A percentile compares a stretch with the other conserved stretches of the same genome.
Evolutionary conservation across 2,888 invertebrate species (phyloP).

Genomic region (Meghimatium bilineatum): DNA sequence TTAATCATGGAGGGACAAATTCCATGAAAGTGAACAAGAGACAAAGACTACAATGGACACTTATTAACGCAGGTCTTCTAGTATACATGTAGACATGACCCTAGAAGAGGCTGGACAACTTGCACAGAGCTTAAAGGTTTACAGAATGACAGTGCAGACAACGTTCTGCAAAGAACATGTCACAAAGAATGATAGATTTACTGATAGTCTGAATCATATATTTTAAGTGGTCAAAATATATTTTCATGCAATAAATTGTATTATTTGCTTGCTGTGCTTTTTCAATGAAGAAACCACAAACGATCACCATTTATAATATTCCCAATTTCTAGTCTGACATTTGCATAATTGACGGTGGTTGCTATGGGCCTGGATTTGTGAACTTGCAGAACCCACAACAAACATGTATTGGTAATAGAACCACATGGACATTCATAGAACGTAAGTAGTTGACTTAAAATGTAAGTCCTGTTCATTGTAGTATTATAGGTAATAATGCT

Average conservation of each 20-base stretch:
- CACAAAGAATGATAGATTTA: too few relatives aligned
- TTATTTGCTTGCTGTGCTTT: neutral
- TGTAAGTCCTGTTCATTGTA: neutral
- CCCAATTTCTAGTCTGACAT: constrained; percentile 55
- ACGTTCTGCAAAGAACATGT: too few relatives aligned
- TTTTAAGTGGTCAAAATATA: neutral
- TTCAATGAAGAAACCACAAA: neutral
- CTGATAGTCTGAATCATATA: too few relatives aligned
- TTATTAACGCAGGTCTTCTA: too few relatives aligned
- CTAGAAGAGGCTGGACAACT: too few relatives aligned
- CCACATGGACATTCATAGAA: constrained; percentile 53
- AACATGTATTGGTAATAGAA: constrained; percentile 52
- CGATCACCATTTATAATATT: neutral
- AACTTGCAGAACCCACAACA: constrained; percentile 51
- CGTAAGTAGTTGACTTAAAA: constrained; percentile 50
- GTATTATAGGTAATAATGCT: neutral
- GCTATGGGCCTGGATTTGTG: constrained; percentile 59
- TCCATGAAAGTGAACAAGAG: too few relatives aligned
- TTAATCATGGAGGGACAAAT: too few relatives aligned
- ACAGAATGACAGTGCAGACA: too few relatives aligned
- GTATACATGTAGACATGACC: too few relatives aligned
- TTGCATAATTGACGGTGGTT: constrained; percentile 59
- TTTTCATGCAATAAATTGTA: neutral
- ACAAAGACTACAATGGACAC: too few relatives aligned
- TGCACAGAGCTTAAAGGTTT: too few relatives aligned